Conservation (phyloP, 2,113 vertebrate species). For the Pluvianellus socialis region DNA sequence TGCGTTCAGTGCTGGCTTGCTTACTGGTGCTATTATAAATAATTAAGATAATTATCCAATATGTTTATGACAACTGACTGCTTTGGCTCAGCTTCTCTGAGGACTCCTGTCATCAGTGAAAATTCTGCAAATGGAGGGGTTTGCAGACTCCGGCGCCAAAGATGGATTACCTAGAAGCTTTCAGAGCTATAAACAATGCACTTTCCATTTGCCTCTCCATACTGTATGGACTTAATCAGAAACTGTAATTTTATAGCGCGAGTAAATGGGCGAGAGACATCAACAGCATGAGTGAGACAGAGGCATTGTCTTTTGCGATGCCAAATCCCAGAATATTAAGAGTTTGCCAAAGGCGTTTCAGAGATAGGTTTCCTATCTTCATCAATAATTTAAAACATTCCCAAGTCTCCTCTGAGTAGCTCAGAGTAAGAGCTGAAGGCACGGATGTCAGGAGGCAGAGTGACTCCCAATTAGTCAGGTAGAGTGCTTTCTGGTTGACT, state of each 20-base stretch:
- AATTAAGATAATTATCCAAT: conserved; percentile 60
- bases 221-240: conserved; percentile 33
- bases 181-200: conserved; percentile 34
- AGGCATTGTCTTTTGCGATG: conserved; percentile 38
- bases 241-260: not conserved
- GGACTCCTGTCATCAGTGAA: conserved; percentile 39
- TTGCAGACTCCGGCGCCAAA: not conserved
- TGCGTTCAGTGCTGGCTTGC: not conserved
- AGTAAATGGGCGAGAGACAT: conserved; percentile 27
- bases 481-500: conserved; percentile 60
- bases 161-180: conserved; percentile 51
- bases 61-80: conserved; percentile 47
- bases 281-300: not conserved
- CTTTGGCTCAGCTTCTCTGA: conserved; percentile 32
- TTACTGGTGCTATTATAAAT: conserved; percentile 59
- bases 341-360: conserved; percentile 65
- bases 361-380: conserved; percentile 64
- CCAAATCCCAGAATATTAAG: conserved; percentile 66
- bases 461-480: conserved; percentile 69
- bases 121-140: conserved; percentile 40
- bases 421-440: conserved; percentile 65
- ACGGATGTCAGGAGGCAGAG: conserved; percentile 56
- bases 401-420: conserved; percentile 35
- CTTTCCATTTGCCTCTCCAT: conserved; percentile 18
- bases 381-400: conserved; percentile 72